A percentile compares a stretch with the other conserved stretches of the same genome.
Conservation (phyloP, 2,888 invertebrate genomes). For the Eristalinus aeneus region DNA sequence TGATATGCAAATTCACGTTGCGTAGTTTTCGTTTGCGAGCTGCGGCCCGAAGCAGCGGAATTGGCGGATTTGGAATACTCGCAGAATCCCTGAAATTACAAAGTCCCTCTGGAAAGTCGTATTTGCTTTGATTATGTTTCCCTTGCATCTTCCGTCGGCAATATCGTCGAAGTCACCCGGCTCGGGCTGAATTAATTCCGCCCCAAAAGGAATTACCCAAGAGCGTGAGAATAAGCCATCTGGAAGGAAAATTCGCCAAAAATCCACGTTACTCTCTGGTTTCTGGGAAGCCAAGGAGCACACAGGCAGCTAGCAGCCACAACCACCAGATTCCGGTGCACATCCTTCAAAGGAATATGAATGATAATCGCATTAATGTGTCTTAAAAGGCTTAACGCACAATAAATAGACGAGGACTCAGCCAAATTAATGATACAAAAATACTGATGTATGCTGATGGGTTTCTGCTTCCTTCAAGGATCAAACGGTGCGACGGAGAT, state of each 20-base stretch:
- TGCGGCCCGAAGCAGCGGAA: neutral
- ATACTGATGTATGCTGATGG: slow-evolving; percentile 10
- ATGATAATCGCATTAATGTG: slow-evolving; percentile 27
- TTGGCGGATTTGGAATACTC: neutral
- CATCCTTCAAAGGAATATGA: neutral
- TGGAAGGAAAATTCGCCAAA: slow-evolving; percentile 18
- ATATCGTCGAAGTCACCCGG: slow-evolving; percentile 30
- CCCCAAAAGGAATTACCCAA: slow-evolving; percentile 18
- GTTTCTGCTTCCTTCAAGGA: neutral
- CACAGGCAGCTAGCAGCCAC: neutral
- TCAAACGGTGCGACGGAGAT: neutral
- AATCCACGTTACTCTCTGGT: neutral
- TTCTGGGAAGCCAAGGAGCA: neutral
- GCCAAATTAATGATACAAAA: slow-evolving; percentile 25
- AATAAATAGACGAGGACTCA: slow-evolving; percentile 11
- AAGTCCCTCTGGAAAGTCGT: neutral
- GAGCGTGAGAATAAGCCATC: slow-evolving; percentile 34
- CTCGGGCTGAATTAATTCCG: slow-evolving; percentile 38
- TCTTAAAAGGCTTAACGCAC: slow-evolving; percentile 24
- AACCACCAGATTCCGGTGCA: neutral
- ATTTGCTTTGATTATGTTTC: slow-evolving; percentile 4
- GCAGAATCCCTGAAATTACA: neutral
- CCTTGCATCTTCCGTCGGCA: slow-evolving; percentile 29
- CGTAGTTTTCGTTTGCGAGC: neutral
- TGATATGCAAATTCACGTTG: slow-evolving; percentile 24